These are phyloP conservation scores for Cephalopholis sonnerati DNA, from an alignment of 2,113 vertebrate genomes.

Conservation along the genomic window DNA sequence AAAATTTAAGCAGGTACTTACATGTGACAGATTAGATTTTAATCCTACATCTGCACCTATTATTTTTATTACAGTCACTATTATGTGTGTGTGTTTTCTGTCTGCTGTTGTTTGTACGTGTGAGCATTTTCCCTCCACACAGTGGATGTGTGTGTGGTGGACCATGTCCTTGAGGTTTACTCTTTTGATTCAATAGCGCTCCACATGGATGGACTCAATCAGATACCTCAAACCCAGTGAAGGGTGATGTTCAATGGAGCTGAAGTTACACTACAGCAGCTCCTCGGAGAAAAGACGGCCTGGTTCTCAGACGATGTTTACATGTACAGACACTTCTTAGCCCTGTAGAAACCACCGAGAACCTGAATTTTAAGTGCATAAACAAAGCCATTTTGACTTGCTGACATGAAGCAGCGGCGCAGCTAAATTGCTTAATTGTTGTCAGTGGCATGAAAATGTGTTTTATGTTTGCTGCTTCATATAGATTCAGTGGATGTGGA, in stretches of 20 bases:
- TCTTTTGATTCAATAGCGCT: constrained; percentile 83
- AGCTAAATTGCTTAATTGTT: constrained; percentile 38
- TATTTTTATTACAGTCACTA: not conserved
- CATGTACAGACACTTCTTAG: constrained; percentile 49
- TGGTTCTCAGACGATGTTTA: constrained; percentile 63
- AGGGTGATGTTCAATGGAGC: constrained; percentile 82
- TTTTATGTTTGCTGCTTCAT: not conserved
- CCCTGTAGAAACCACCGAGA: constrained; percentile 10
- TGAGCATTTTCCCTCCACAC: constrained; percentile 25
- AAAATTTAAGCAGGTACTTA: not conserved
- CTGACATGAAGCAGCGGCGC: not conserved
- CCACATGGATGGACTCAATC: constrained; percentile 84
- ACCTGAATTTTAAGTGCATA: constrained; percentile 29
- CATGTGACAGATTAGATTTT: not conserved
- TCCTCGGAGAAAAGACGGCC: constrained; percentile 58
- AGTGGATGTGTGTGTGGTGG: constrained; percentile 68
- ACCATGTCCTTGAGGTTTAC: constrained; percentile 81
- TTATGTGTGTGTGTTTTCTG: not conserved
- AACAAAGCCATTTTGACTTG: constrained; percentile 35
- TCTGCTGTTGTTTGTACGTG: not conserved
- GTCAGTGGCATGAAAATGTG: constrained; percentile 20
- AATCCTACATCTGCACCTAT: not conserved
- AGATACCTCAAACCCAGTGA: constrained; percentile 79
- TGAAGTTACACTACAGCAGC: constrained; percentile 76
- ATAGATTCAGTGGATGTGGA: not conserved